Conservation (phyloP, 2,797 vertebrate species). For the Crax fasciolata region DNA sequence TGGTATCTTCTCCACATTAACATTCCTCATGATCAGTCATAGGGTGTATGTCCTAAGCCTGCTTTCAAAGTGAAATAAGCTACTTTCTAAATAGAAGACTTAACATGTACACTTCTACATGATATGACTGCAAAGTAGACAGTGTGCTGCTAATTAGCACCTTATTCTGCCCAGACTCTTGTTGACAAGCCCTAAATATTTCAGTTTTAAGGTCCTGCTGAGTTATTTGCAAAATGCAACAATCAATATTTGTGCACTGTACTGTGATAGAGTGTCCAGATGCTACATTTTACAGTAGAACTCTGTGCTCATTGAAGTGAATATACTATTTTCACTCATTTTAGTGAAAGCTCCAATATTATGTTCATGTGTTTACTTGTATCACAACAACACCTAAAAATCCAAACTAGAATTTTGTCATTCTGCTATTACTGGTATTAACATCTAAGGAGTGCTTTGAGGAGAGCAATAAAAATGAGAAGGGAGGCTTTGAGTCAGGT, state of each 20-base stretch:
- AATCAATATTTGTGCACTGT: background rate
- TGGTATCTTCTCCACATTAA: background rate
- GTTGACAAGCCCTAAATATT: background rate
- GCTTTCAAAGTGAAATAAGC: background rate
- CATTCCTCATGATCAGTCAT: background rate
- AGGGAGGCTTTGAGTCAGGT: background rate
- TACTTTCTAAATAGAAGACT: background rate
- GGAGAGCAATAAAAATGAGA: background rate
- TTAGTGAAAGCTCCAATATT: background rate
- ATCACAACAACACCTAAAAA: background rate
- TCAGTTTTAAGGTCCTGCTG: background rate
- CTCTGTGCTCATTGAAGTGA: background rate
- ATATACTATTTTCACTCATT: background rate
- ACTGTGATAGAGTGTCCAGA: background rate
- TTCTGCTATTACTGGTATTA: background rate
- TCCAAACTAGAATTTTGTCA: background rate
- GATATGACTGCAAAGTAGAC: background rate
- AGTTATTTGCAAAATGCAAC: background rate
- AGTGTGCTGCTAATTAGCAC: background rate
- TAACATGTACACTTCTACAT: background rate
- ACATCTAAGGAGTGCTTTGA: background rate
- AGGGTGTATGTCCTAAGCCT: background rate
- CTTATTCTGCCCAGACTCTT: background rate
- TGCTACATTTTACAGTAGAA: background rate
- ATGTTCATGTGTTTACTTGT: background rate